Conservation (phyloP, 2,888 invertebrate species). For the Tipula unca region DNA sequence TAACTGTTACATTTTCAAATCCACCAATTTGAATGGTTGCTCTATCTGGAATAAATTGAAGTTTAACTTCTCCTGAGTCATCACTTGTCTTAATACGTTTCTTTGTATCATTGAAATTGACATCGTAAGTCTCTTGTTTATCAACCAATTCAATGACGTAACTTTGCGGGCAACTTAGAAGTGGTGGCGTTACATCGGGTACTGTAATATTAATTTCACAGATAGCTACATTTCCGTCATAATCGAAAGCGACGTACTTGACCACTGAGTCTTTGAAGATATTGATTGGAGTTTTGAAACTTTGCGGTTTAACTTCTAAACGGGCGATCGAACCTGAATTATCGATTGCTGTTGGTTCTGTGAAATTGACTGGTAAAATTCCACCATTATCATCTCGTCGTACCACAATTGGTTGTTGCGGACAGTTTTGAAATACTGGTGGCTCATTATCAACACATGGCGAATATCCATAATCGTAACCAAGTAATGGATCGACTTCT, state of each 20-base stretch:
- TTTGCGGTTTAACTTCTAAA: conserved; percentile 84
- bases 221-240: conserved; percentile 94
- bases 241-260: conserved; percentile 93
- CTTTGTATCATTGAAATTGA: conserved; percentile 85
- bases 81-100: conserved; percentile 77
- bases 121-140: conserved; percentile 79
- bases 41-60: conserved; percentile 75
- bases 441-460: conserved; percentile 94
- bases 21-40: conserved; percentile 78
- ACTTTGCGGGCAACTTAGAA: conserved; percentile 84
- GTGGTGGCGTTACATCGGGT: conserved; percentile 85
- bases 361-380: conserved; percentile 83
- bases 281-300: conserved; percentile 79
- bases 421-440: conserved; percentile 93
- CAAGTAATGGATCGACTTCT: conserved; percentile 68
- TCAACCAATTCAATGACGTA: conserved; percentile 88
- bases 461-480: conserved; percentile 88
- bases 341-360: conserved; percentile 88
- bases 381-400: conserved; percentile 83
- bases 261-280: conserved; percentile 88
- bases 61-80: conserved; percentile 75
- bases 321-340: conserved; percentile 93
- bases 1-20: conserved; percentile 87
- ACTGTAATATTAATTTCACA: conserved; percentile 95
- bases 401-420: conserved; percentile 83